Base-by-base conservation (phyloP, 2,113 vertebrate genomes). In the Clinocottus analis region DNA sequence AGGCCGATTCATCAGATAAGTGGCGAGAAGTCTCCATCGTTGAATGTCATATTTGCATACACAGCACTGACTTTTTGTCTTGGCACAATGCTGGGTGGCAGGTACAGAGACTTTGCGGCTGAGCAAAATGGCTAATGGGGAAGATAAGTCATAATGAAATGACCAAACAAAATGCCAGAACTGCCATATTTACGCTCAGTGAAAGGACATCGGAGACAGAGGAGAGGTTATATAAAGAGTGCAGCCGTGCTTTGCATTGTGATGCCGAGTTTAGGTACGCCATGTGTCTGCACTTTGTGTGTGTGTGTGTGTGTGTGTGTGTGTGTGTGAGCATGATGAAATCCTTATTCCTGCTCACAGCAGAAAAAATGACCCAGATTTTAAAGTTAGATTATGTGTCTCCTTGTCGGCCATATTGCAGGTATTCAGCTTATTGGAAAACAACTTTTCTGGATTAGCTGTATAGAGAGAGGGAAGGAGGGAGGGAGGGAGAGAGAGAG, bases 1-100 rank as follows among this genome's bases (percentile, higher is more conserved):
- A 73, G 68, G 75, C 82, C 85, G 91, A 91, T 93, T 82, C 66
- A 86, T 92, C 92, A 91, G 91, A 94, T 94, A 88, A 87, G 86
- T 71, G 86, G 64, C 75, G 47, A 72, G 75, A 90, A 89, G 89
- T 86, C 85, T 76, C 77, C 75, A 89, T 86, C 27, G 79, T 72
- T 93, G 93, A 94, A 95, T 95, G 94, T 94, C 94, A 94, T 89
- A 95, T 95, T 94, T 91, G 94, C 94, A 94, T 95, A 94, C 85
- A 67, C 82, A 78, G 79, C 79, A 86, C 60, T 77, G 91, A 92
- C 90, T 92, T 92, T 90, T 86, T 84, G 84, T 92, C 90, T 86
- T 85, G 71, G 84, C 77, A 83, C 90, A 90, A 91, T 88, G 85
- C 84, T 80, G 72, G 79, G 35, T 87, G 89, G 80, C 85, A 88